A percentile compares a stretch with the other conserved stretches of the same genome.
These are phyloP conservation scores for Cyphomyrus discorhynchus DNA, from an alignment of 2,113 vertebrate species.

Conservation along the genomic window DNA sequence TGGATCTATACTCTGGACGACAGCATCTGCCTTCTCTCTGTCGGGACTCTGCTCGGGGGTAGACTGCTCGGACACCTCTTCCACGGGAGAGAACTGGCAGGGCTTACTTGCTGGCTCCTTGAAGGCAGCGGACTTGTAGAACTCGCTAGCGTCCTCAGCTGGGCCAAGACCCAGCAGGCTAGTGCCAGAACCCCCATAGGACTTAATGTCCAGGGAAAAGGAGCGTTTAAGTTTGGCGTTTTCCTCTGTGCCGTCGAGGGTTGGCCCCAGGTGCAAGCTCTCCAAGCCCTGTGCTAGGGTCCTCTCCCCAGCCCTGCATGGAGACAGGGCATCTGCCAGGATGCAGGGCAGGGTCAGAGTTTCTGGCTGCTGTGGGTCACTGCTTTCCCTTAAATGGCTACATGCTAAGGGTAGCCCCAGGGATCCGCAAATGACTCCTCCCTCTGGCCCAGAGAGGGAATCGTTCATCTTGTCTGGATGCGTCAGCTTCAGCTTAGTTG, in stretches of 20 bases:
- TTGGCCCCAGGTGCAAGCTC: slow-evolving; percentile 60
- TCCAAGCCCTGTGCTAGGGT: slow-evolving; percentile 67
- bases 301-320: slow-evolving; percentile 67
- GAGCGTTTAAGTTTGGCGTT: slow-evolving; percentile 78
- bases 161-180: slow-evolving; percentile 53
- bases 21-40: slow-evolving; percentile 56
- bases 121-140: slow-evolving; percentile 60
- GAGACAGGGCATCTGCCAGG: slow-evolving; percentile 12
- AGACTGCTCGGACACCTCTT: slow-evolving; percentile 83
- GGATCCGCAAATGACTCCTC: slow-evolving; percentile 24
- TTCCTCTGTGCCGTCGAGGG: slow-evolving; percentile 66
- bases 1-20: slow-evolving; percentile 20
- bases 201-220: slow-evolving; percentile 89
- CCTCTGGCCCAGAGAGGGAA: slow-evolving; percentile 49
- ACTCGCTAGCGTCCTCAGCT: slow-evolving; percentile 58
- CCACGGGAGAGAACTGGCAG: slow-evolving; percentile 86
- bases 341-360: slow-evolving; percentile 46
- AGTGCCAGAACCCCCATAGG: slow-evolving; percentile 45
- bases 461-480: slow-evolving; percentile 49
- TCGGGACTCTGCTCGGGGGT: slow-evolving; percentile 76
- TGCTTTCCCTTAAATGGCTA: slow-evolving; percentile 37
- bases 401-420: slow-evolving; percentile 38
- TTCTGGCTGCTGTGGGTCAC: slow-evolving; percentile 18
- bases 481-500: slow-evolving; percentile 29
- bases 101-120: slow-evolving; percentile 68